These are phyloP conservation scores for Aleiodes sp. DNA, from an alignment of 1,140 invertebrate genomes.

Conservation along the genomic window DNA sequence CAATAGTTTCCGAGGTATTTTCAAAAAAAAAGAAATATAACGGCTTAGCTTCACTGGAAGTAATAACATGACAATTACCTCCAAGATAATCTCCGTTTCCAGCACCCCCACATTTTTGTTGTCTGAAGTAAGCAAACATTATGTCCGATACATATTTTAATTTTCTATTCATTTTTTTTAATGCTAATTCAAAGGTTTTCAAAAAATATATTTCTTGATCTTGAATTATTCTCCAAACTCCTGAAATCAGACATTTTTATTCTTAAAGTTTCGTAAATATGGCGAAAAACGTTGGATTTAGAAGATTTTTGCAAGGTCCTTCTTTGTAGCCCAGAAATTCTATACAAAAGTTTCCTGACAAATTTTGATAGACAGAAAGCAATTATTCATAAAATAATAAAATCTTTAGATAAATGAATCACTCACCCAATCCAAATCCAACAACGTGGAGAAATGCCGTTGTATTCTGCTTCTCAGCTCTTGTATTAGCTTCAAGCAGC, in stretches of 20 bases:
- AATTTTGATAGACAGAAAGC: no score
- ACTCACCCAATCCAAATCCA: slow-evolving; percentile 63
- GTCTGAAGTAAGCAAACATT: slow-evolving; percentile 60
- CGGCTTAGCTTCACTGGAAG: neutral
- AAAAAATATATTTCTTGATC: slow-evolving; percentile 62
- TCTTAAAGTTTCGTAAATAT: no score
- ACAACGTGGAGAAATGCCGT: slow-evolving; percentile 64
- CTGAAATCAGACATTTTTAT: no score
- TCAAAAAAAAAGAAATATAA: no score
- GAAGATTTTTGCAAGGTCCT: no score
- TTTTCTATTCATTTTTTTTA: slow-evolving; percentile 57
- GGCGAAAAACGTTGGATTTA: no score
- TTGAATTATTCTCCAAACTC: slow-evolving; percentile 30
- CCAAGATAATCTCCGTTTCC: slow-evolving; percentile 59
- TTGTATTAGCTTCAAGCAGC: slow-evolving; percentile 59
- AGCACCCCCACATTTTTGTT: slow-evolving; percentile 55
- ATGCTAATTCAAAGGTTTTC: slow-evolving; percentile 59
- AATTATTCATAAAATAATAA: no score
- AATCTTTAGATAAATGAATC: no score
- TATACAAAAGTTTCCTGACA: no score
- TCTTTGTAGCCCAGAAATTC: no score
- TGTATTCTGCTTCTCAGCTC: slow-evolving; percentile 59
- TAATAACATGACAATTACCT: slow-evolving; percentile 41
- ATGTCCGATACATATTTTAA: slow-evolving; percentile 59
- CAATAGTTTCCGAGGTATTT: no score